Evolutionary conservation across 2,113 vertebrate species (phyloP).

Genomic region (Tragulus kanchil): DNA sequence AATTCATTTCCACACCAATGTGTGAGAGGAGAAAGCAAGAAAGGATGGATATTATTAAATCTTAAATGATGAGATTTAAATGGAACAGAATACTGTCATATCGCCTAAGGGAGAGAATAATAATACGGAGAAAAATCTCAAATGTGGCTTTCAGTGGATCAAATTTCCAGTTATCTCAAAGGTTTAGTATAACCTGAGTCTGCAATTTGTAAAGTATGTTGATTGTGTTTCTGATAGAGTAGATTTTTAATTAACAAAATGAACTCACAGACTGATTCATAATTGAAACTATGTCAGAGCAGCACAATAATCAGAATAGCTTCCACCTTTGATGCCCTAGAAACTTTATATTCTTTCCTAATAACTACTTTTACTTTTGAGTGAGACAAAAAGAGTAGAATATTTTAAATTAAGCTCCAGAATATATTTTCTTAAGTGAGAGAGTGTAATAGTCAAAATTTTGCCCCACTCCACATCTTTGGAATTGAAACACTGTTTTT

Average conservation of each 20-base stretch:
- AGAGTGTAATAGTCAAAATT: neutral
- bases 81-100: neutral
- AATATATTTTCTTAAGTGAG: neutral
- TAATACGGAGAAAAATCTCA: neutral
- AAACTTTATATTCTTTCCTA: neutral
- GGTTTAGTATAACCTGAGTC: neutral
- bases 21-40: neutral
- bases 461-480: neutral
- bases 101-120: neutral
- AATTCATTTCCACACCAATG: neutral
- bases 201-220: neutral
- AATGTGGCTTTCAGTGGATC: neutral
- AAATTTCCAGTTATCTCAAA: neutral
- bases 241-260: neutral
- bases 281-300: neutral
- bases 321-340: neutral
- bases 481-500: neutral
- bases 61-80: neutral
- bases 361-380: neutral
- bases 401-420: neutral
- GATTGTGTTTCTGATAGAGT: neutral
- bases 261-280: neutral
- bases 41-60: neutral
- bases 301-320: neutral
- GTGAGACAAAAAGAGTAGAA: neutral